Evolutionary conservation across 2,113 vertebrate genomes (phyloP).

Genomic region (Ploceus nigricollis): DNA sequence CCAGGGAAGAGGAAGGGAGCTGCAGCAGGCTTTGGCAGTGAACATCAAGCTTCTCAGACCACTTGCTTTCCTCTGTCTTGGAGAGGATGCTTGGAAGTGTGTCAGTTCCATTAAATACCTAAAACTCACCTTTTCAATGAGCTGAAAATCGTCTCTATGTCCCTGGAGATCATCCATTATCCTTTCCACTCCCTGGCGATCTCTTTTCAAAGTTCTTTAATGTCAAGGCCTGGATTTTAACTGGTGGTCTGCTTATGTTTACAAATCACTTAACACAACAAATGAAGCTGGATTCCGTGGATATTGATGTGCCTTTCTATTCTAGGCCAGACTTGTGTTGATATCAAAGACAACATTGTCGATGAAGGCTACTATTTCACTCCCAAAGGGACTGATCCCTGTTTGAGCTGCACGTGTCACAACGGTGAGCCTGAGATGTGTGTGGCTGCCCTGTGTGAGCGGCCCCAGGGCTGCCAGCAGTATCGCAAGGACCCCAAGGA

Average conservation of each 20-base stretch:
- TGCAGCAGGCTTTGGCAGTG: neutral
- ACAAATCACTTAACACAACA: neutral
- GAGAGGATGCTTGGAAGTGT: neutral
- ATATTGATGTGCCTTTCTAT: neutral
- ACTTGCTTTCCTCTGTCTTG: neutral
- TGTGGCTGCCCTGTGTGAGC: constrained; percentile 91
- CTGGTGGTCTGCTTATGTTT: neutral
- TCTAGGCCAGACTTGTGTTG: constrained; percentile 93
- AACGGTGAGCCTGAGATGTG: constrained; percentile 97
- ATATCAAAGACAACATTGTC: constrained; percentile 97
- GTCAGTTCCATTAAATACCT: neutral
- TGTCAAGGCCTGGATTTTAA: neutral
- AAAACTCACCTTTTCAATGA: neutral
- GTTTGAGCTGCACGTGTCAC: constrained; percentile 96
- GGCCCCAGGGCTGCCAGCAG: constrained; percentile 93
- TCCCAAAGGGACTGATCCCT: constrained; percentile 95
- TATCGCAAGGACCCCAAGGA: constrained; percentile 96
- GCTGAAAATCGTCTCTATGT: neutral
- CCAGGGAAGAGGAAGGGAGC: neutral
- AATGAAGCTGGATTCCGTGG: neutral
- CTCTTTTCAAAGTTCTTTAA: neutral
- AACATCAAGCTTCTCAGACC: neutral
- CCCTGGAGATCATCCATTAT: neutral
- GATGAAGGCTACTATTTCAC: constrained; percentile 98
- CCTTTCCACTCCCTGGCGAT: neutral